These are phyloP conservation scores for Ascidia mentula DNA, from an alignment of 23 tunicate species.

Conservation along the genomic window DNA sequence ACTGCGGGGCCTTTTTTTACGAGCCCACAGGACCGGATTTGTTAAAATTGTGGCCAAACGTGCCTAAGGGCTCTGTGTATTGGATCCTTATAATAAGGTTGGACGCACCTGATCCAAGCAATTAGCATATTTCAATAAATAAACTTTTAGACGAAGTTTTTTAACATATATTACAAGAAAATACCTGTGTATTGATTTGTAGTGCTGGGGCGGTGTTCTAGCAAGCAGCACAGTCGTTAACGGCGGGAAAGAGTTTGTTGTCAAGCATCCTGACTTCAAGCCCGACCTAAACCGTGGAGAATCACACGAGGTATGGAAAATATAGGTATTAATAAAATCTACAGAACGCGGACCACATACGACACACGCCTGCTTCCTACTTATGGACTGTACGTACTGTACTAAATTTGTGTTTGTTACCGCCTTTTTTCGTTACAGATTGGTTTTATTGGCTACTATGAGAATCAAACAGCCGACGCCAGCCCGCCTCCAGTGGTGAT, in stretches of 20 bases:
- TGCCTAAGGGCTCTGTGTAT: too few relatives aligned
- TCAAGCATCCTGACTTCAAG: constrained; percentile 27
- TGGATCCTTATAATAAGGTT: too few relatives aligned
- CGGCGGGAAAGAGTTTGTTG: constrained; percentile 14
- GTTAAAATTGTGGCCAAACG: too few relatives aligned
- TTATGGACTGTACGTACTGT: background rate
- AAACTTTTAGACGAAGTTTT: background rate
- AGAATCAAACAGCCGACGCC: constrained; percentile 21
- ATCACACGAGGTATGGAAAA: constrained; percentile 21
- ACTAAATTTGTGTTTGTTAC: background rate
- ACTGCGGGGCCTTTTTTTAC: too few relatives aligned
- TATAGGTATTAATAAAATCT: too few relatives aligned
- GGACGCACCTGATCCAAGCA: too few relatives aligned
- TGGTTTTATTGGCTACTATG: constrained; percentile 49
- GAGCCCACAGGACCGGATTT: constrained; percentile 8
- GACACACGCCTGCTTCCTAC: too few relatives aligned
- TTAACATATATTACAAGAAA: background rate
- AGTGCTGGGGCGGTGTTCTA: constrained; percentile 48
- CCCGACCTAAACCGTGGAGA: constrained; percentile 9
- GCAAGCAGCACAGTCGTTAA: constrained; percentile 6
- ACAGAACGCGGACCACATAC: too few relatives aligned
- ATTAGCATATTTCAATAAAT: too few relatives aligned
- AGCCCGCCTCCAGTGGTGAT: constrained; percentile 77
- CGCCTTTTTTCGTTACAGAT: too few relatives aligned
- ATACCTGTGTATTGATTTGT: background rate